These are phyloP conservation scores for Synanthedon tipuliformis DNA, from an alignment of 2,888 invertebrate genomes.

Conservation along the genomic window DNA sequence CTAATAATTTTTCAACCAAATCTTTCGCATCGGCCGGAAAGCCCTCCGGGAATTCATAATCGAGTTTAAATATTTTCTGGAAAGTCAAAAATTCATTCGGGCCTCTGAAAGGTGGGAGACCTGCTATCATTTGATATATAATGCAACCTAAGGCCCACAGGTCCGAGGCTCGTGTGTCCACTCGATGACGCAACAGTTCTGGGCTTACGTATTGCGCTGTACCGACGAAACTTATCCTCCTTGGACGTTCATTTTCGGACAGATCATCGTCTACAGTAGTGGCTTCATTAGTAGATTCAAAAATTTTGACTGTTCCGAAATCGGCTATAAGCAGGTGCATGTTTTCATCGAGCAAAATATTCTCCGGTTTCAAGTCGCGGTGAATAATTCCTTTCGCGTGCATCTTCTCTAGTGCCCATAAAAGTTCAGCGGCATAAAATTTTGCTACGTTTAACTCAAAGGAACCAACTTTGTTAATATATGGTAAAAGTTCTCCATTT, in stretches of 20 bases:
- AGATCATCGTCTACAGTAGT: constrained; percentile 34
- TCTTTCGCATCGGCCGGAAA: constrained; percentile 89
- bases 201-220: constrained; percentile 99
- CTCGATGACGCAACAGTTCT: constrained; percentile 87
- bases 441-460: constrained; percentile 90
- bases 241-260: constrained; percentile 54
- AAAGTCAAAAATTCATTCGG: constrained; percentile 96
- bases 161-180: constrained; percentile 84
- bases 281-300: constrained; percentile 49
- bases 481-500: constrained; percentile 92
- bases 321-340: constrained; percentile 98
- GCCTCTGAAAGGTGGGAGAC: constrained; percentile 91
- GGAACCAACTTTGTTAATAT: constrained; percentile 89
- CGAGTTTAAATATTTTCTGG: constrained; percentile 91
- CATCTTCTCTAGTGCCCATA: constrained; percentile 91
- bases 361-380: constrained; percentile 97
- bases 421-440: constrained; percentile 95
- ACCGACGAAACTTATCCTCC: constrained; percentile 93
- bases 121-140: constrained; percentile 96
- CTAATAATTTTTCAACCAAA: constrained; percentile 87
- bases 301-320: constrained; percentile 95
- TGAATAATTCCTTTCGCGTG: constrained; percentile 91
- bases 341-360: constrained; percentile 92
- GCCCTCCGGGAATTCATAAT: constrained; percentile 92
- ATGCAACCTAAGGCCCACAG: constrained; percentile 98